Base-by-base conservation (phyloP, 2,797 vertebrate species). In the Phalloptychus januarius region DNA sequence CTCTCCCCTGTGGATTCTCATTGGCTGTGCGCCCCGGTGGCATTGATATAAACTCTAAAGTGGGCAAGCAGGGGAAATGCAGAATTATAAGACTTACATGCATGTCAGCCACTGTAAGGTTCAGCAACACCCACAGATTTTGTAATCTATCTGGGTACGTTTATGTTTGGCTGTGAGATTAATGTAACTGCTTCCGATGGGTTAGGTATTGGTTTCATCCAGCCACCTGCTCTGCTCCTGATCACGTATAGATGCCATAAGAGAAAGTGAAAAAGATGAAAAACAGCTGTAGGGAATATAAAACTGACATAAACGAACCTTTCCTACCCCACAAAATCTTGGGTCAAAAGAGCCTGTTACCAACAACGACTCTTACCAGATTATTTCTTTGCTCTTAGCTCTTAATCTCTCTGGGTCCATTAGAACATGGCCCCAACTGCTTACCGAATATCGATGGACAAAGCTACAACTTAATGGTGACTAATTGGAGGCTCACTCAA, bases 11-110 rank as follows among this genome's bases (percentile, higher is more conserved):
- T 87, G 90, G 86, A 38, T 78, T 78, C 75, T 85, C 77, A 90
- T 88, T 93, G 93, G 90, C 87, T 74, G 75, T 75, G 76, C 90
- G 83, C 91, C 90, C 75, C 78, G 12, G 86, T 82, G 80, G 74
- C 83, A 86, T 78, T 33, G 76, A 87, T 75, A 80, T 54, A 85
- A 48, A 81, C 80, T 45, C 82, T 71, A 44, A 70, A 23, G 40
- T 72, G 78, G 82, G 70, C 79, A 80, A 10, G 38, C n/a, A 73
- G 38, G 31, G 42, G 69, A 61, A 61, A 36, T 28, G 50, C 25
- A 40, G 65, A 81, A 80, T 77, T 70, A 80, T 83, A 72, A 77
- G 83, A 63, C 78, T 15, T 38, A 65, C 16, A 33, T 69, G 25
- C 61, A 71, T 73, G 42, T 71, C 61, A 58, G 25, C 75, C 20